These are phyloP conservation scores for Sarcoramphus papa DNA, from an alignment of 2,797 vertebrate species.

Conservation along the genomic window DNA sequence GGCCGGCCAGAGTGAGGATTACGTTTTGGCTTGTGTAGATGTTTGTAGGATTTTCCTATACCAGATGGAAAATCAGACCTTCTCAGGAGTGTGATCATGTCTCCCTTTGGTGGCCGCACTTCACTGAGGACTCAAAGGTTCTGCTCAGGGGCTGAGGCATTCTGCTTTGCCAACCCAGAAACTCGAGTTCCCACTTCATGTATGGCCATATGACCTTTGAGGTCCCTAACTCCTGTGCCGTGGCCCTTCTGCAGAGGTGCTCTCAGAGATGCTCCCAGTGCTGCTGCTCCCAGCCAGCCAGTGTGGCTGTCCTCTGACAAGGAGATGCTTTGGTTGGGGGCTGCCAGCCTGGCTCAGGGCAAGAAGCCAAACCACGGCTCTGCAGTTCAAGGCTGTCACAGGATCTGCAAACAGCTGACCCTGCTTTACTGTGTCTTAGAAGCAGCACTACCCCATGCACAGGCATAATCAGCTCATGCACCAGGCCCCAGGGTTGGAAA, in stretches of 20 bases:
- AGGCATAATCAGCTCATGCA: background rate
- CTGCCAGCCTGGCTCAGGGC: background rate
- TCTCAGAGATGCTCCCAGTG: background rate
- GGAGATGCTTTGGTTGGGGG: background rate
- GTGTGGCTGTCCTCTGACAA: background rate
- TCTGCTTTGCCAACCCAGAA: background rate
- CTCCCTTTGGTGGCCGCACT: background rate
- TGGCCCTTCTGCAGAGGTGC: background rate
- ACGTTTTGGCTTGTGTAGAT: background rate
- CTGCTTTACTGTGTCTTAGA: background rate
- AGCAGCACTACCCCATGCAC: background rate
- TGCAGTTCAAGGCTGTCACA: background rate
- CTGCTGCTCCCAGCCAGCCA: background rate
- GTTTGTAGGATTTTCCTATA: background rate
- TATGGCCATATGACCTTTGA: background rate
- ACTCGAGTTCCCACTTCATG: background rate
- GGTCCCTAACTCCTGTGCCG: accelerated
- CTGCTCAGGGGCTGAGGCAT: background rate
- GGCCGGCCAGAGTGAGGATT: background rate
- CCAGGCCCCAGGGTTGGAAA: background rate
- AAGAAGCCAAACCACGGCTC: background rate
- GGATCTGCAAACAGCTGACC: background rate
- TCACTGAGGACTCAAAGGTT: background rate
- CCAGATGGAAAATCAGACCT: background rate
- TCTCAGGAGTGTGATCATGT: background rate